Percentiles rank a stretch among this genome's conserved stretches.
Conservation (phyloP, 2,113 vertebrate species). For the Eupsittula cactorum region DNA sequence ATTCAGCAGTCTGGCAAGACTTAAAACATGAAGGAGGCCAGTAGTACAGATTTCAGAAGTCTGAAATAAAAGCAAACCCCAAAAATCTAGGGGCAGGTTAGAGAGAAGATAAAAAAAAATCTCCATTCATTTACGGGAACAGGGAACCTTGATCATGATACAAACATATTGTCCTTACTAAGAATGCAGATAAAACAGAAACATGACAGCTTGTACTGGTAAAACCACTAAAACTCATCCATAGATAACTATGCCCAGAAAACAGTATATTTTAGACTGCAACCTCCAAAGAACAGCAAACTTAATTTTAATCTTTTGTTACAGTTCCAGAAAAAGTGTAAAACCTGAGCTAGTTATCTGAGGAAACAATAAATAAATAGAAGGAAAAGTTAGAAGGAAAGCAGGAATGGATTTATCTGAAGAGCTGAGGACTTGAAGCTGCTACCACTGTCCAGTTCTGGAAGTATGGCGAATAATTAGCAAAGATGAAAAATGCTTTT, state of each 20-base stretch:
- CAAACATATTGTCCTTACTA: background rate
- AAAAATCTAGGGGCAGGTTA: background rate
- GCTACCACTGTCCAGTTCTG: background rate
- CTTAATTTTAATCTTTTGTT: background rate
- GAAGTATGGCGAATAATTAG: background rate
- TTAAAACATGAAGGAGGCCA: fast-evolving
- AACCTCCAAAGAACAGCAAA: background rate
- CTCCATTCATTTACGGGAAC: background rate
- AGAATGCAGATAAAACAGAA: background rate
- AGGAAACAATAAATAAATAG: background rate
- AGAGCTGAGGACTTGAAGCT: background rate
- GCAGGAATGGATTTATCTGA: background rate
- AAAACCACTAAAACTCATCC: background rate
- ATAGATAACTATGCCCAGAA: background rate
- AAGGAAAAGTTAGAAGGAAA: background rate
- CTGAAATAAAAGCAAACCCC: background rate
- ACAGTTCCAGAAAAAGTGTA: background rate
- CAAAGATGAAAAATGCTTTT: background rate
- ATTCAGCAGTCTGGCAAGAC: background rate
- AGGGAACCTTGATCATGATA: background rate
- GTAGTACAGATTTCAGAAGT: background rate
- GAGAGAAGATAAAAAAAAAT: background rate
- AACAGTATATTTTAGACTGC: fast-evolving
- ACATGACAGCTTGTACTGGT: background rate
- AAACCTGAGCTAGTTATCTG: background rate